These are phyloP conservation scores for Hippoglossus hippoglossus DNA, from an alignment of 2,797 vertebrate genomes.

Conservation along the genomic window DNA sequence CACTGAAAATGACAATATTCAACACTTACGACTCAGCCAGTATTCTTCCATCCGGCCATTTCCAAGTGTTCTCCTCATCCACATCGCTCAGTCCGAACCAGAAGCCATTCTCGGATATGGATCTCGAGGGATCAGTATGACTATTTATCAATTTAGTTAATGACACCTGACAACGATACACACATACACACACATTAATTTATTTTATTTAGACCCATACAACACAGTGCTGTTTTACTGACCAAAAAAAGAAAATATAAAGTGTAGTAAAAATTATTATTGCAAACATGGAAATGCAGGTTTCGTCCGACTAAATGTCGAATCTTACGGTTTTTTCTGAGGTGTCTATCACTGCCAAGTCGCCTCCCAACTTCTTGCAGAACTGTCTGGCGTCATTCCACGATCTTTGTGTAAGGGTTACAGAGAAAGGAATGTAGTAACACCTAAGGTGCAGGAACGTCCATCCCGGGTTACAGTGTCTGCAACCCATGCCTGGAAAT, in stretches of 20 bases:
- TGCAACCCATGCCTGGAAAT: conserved; percentile 74
- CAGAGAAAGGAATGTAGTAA: conserved; percentile 66
- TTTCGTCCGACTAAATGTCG: not conserved
- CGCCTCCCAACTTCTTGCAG: conserved; percentile 60
- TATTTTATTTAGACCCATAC: not conserved
- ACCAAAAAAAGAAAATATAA: not conserved
- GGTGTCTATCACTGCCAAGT: conserved; percentile 70
- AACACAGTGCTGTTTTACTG: not conserved
- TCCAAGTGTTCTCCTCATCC: conserved; percentile 76
- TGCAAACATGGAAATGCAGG: not conserved
- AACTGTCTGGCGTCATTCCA: conserved; percentile 67
- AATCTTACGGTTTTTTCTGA: conserved; percentile 68
- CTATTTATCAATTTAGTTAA: conserved; percentile 38
- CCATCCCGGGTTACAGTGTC: conserved; percentile 77
- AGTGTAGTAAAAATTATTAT: not conserved
- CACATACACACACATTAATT: not conserved
- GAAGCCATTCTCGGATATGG: not conserved
- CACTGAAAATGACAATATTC: not conserved
- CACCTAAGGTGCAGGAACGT: conserved; percentile 58
- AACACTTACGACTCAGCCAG: conserved; percentile 68
- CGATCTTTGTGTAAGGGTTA: not conserved
- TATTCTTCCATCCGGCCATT: conserved; percentile 73
- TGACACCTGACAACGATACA: conserved; percentile 52
- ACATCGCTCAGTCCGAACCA: conserved; percentile 79
- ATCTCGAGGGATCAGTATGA: not conserved